These are phyloP conservation scores for Cheumatopsyche charites DNA, from an alignment of 1,140 invertebrate genomes.

Conservation along the genomic window DNA sequence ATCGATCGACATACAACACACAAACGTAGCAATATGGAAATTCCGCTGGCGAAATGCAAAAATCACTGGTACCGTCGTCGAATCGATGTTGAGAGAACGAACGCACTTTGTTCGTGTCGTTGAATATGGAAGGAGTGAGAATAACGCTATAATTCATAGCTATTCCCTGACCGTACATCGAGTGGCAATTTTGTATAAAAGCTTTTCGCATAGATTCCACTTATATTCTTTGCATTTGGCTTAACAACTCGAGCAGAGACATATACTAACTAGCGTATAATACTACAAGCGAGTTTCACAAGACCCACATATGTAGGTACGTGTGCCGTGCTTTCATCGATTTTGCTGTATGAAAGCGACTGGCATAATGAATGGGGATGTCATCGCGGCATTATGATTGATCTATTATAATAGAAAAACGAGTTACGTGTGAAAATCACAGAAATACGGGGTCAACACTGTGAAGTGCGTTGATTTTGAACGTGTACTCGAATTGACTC, in stretches of 20 bases:
- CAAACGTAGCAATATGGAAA: too few species aligned
- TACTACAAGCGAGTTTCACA: background rate
- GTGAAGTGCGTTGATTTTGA: background rate
- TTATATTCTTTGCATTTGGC: background rate
- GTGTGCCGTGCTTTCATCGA: background rate
- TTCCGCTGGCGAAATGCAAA: background rate
- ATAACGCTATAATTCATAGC: background rate
- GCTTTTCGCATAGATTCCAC: background rate
- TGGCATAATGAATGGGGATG: too few species aligned
- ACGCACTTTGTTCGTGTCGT: background rate
- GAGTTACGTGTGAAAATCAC: background rate
- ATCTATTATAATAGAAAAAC: background rate
- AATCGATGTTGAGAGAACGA: background rate
- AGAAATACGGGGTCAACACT: background rate
- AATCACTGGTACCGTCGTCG: background rate
- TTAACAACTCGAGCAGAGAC: too few species aligned
- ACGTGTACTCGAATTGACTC: background rate
- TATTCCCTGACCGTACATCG: background rate
- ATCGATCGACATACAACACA: background rate
- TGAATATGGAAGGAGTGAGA: background rate
- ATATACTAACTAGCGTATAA: background rate
- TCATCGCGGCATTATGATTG: background rate
- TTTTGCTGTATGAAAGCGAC: background rate
- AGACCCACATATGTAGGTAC: background rate
- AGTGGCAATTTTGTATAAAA: constrained; percentile 7